These are phyloP conservation scores for Zaprionus taronus DNA, from an alignment of 1,140 invertebrate genomes.

Conservation along the genomic window DNA sequence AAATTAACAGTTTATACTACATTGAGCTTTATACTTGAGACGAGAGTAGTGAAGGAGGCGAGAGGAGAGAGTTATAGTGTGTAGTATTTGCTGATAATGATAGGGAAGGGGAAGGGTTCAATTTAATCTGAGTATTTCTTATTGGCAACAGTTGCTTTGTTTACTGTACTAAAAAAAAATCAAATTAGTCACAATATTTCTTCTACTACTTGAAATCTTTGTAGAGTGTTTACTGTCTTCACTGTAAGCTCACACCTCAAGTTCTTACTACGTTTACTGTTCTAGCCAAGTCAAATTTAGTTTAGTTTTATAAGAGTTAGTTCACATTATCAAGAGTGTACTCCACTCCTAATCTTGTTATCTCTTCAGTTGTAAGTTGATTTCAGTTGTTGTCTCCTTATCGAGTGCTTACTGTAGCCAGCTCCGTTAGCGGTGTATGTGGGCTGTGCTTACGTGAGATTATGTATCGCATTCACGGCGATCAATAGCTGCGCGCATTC, in stretches of 20 bases:
- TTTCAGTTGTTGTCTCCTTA: too few species aligned
- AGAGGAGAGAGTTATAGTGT: neutral
- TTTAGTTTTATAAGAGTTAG: too few species aligned
- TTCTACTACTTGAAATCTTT: too few species aligned
- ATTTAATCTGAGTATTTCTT: too few species aligned
- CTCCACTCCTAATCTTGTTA: too few species aligned
- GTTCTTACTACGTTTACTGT: too few species aligned
- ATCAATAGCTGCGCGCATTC: slow-evolving; percentile 37
- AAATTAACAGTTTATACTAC: slow-evolving; percentile 46
- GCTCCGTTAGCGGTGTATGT: slow-evolving; percentile 15
- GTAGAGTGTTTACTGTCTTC: too few species aligned
- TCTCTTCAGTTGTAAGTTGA: too few species aligned
- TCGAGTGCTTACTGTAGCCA: neutral
- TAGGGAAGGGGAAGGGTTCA: neutral
- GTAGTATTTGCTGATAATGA: neutral
- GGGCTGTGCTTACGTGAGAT: slow-evolving; percentile 46
- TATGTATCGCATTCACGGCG: slow-evolving; percentile 38
- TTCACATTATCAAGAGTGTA: too few species aligned
- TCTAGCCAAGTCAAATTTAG: too few species aligned
- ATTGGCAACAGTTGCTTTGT: neutral
- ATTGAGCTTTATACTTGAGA: slow-evolving; percentile 21
- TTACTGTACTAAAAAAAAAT: neutral
- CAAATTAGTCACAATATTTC: too few species aligned
- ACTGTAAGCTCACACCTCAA: too few species aligned
- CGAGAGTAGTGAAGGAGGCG: neutral